Percentiles rank a stretch among this genome's conserved stretches.
Conservation (phyloP, 1,140 invertebrate species). For the Phthorimaea operculella region DNA sequence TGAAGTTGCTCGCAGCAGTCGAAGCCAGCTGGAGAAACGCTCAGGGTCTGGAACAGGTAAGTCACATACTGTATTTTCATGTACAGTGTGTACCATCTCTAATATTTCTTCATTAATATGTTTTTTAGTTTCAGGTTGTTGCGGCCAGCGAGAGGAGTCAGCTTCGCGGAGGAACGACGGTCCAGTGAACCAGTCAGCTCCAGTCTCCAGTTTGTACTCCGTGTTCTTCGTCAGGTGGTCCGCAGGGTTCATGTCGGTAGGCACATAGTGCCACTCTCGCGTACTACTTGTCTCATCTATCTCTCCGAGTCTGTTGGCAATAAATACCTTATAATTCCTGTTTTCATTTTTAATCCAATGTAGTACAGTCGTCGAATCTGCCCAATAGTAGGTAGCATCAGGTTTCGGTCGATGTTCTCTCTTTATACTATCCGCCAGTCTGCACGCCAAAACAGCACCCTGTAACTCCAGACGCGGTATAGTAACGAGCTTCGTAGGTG, state of each 20-base stretch:
- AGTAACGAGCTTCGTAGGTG: neutral
- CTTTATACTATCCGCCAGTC: slow-evolving; percentile 11
- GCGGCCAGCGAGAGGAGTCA: too few relatives aligned
- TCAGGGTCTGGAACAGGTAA: too few relatives aligned
- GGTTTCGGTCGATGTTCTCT: slow-evolving; percentile 11
- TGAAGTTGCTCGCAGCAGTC: too few relatives aligned
- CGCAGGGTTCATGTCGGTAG: neutral
- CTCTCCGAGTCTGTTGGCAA: slow-evolving; percentile 44
- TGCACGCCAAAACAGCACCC: slow-evolving; percentile 9
- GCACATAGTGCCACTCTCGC: neutral
- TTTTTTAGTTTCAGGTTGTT: too few relatives aligned
- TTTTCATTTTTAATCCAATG: slow-evolving; percentile 15
- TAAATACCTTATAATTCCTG: slow-evolving; percentile 40
- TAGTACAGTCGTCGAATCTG: slow-evolving; percentile 18
- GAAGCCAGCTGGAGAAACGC: too few relatives aligned
- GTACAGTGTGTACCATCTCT: too few relatives aligned
- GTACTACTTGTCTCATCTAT: slow-evolving; percentile 26
- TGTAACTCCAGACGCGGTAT: slow-evolving; percentile 18
- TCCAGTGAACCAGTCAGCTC: too few relatives aligned
- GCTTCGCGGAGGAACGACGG: too few relatives aligned
- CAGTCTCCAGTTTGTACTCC: too few relatives aligned
- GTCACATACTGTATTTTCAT: too few relatives aligned
- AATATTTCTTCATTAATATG: too few relatives aligned
- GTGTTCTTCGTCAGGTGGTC: neutral
- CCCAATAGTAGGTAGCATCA: slow-evolving; percentile 9